phyloP scores from a whole-genome alignment of 2,888 invertebrate genomes.

The Carcina quercana region DNA sequence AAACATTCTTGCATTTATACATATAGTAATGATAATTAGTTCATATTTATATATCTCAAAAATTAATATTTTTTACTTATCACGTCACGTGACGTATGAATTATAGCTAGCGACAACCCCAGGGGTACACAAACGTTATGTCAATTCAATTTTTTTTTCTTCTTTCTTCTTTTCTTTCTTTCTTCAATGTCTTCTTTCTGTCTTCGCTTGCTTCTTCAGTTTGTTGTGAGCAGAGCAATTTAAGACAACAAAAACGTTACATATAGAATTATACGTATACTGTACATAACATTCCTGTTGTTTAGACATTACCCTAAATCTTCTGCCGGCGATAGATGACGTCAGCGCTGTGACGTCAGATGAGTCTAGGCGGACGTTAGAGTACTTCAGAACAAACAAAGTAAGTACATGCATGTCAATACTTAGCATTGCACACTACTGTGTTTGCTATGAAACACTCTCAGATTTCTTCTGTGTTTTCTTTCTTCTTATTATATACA shows the following conservation, averaged over 20 bases:
- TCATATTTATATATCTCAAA: too few relatives aligned
- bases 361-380: conserved; percentile 28
- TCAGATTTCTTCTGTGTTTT: conserved; percentile 16
- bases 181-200: neutral
- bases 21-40: too few relatives aligned
- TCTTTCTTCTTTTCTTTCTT: neutral
- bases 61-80: too few relatives aligned
- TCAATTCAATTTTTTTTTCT: too few relatives aligned
- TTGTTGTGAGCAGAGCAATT: conserved; percentile 65
- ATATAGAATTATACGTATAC: conserved; percentile 71
- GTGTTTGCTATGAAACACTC: conserved; percentile 70
- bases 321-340: conserved; percentile 17
- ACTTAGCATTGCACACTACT: conserved; percentile 74
- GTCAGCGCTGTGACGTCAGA: conserved; percentile 3
- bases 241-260: conserved; percentile 76
- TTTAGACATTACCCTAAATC: conserved; percentile 69
- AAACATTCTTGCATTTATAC: too few relatives aligned
- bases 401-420: conserved; percentile 70
- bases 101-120: too few relatives aligned
- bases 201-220: too few relatives aligned
- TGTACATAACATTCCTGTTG: conserved; percentile 75
- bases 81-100: too few relatives aligned
- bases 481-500: neutral
- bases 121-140: too few relatives aligned
- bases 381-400: conserved; percentile 70